These are phyloP conservation scores for Oscheius onirici DNA, from an alignment of 2,888 invertebrate genomes.

Conservation along the genomic window DNA sequence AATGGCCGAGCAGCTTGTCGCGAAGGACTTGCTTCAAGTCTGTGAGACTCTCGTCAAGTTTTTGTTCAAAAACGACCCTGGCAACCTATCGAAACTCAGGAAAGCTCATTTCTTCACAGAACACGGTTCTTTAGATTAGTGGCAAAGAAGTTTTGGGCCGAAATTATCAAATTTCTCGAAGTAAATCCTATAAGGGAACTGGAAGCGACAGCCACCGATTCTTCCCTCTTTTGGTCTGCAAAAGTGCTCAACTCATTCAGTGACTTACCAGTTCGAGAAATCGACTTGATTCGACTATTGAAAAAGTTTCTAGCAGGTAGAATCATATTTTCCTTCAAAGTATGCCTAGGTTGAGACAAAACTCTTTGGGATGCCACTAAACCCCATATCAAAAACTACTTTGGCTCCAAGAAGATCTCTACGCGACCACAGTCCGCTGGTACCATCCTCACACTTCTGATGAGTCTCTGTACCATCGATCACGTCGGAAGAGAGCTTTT, in stretches of 20 bases:
- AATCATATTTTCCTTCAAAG: background rate
- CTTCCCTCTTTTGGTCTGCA: background rate
- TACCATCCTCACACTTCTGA: background rate
- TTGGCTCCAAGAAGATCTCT: conserved; percentile 5
- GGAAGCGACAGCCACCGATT: background rate
- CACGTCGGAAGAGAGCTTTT: conserved; percentile 1
- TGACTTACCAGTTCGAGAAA: background rate
- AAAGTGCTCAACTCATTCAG: background rate
- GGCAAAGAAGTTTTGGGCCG: conserved; percentile 20
- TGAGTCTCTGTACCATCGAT: conserved; percentile 2
- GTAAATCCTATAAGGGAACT: background rate
- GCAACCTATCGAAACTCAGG: background rate
- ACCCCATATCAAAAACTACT: conserved; percentile 4
- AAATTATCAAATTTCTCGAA: conserved; percentile 12
- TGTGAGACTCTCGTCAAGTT: conserved; percentile 10
- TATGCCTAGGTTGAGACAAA: background rate
- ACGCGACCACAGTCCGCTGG: background rate
- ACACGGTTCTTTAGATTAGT: background rate
- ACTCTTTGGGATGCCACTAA: background rate
- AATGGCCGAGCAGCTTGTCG: conserved; percentile 16
- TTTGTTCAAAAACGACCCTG: conserved; percentile 3
- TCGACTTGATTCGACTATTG: background rate
- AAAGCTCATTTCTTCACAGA: background rate
- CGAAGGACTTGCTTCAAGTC: background rate
- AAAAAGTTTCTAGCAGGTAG: background rate